phyloP scores from a whole-genome alignment of 1,140 invertebrate genomes.

The Macrostomum lignano region DNA sequence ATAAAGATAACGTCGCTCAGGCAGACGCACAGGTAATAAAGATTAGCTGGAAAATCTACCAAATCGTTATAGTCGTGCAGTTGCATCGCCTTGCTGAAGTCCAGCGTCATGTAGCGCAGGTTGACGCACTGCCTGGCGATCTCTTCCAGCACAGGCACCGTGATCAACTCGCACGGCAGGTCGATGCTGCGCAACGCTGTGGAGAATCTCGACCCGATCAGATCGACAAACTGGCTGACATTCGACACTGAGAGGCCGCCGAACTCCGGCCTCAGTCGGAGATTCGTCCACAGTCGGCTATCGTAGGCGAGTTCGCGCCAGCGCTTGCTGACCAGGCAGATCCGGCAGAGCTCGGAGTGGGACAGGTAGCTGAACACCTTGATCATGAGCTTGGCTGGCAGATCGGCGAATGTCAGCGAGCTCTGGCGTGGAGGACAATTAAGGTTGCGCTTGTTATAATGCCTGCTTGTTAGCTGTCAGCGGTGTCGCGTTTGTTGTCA shows the following conservation, averaged over 20 bases:
- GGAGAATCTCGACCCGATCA: too few relatives aligned
- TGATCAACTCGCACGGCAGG: conserved; percentile 83
- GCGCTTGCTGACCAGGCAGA: conserved; percentile 62
- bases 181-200: too few relatives aligned
- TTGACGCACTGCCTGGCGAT: conserved; percentile 83
- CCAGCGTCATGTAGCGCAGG: conserved; percentile 77
- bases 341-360: conserved; percentile 59
- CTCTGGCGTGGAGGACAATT: too few relatives aligned
- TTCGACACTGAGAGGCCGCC: conserved; percentile 43
- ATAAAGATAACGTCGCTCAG: conserved; percentile 96
- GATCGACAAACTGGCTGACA: too few relatives aligned
- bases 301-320: conserved; percentile 80
- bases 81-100: conserved; percentile 80
- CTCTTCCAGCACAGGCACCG: conserved; percentile 82
- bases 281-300: conserved; percentile 63
- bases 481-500: too few relatives aligned
- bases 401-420: conserved; percentile 75
- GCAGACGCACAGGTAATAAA: conserved; percentile 80
- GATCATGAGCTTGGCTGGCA: conserved; percentile 79
- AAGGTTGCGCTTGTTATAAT: too few relatives aligned
- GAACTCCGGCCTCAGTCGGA: conserved; percentile 80
- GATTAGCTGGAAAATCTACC: conserved; percentile 85
- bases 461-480: too few relatives aligned
- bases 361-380: conserved; percentile 75
- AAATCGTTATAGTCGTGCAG: conserved; percentile 45